phyloP scores from a whole-genome alignment of 2,888 invertebrate genomes.

The Phengaris alcon region DNA sequence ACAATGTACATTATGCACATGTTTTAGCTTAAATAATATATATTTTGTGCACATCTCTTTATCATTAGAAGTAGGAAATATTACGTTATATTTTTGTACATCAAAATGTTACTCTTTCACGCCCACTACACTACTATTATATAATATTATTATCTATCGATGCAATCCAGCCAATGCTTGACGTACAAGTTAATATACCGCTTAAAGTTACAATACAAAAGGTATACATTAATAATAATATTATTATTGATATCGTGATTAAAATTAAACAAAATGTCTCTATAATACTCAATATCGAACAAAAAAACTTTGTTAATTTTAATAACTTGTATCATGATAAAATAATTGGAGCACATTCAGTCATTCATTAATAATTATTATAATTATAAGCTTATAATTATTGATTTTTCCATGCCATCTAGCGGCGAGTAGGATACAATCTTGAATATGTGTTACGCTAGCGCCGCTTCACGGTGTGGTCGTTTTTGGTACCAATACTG shows the following conservation, averaged over 20 bases:
- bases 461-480: constrained; percentile 54
- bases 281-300: not conserved
- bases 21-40: not conserved
- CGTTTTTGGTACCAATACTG: constrained; percentile 46
- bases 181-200: no score
- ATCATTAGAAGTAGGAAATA: no score
- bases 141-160: no score
- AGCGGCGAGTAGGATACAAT: constrained; percentile 56
- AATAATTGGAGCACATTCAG: constrained; percentile 4
- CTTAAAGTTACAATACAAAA: no score
- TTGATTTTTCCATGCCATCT: constrained; percentile 58
- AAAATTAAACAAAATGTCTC: not conserved
- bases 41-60: no score
- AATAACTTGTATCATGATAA: not conserved
- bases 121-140: no score
- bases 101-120: no score
- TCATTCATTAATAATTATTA: constrained; percentile 1
- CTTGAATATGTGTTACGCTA: constrained; percentile 35
- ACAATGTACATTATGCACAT: not conserved
- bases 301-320: not conserved
- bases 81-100: no score
- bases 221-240: no score
- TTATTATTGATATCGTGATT: no score
- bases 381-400: constrained; percentile 14
- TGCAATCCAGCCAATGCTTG: no score